These are phyloP conservation scores for Paramuricea clavata DNA, from an alignment of 92 coral and sea anemone genomes.

Conservation along the genomic window DNA sequence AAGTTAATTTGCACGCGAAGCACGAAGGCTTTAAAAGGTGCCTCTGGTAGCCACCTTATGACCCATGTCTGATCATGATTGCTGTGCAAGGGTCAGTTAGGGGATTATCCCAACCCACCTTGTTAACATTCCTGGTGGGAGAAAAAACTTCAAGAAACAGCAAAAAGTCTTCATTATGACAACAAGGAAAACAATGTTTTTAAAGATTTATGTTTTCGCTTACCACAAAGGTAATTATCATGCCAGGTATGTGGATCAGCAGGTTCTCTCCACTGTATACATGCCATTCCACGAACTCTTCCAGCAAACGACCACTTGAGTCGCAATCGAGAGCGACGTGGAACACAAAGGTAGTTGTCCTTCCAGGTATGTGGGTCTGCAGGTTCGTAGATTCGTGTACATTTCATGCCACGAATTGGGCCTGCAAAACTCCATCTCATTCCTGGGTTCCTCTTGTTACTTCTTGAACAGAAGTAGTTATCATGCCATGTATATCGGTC, in stretches of 20 bases:
- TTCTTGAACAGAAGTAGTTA: background rate
- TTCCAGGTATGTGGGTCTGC: constrained; percentile 46
- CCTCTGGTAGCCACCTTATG: no score
- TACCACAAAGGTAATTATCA: constrained; percentile 69
- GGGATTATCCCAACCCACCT: no score
- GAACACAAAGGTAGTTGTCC: constrained; percentile 66
- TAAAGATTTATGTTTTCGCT: background rate
- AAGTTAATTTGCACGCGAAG: no score
- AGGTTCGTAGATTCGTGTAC: constrained; percentile 73
- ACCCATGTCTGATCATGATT: no score
- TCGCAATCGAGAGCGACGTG: constrained; percentile 58
- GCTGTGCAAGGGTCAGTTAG: no score
- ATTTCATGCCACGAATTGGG: constrained; percentile 28
- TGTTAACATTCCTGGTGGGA: no score
- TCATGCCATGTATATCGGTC: background rate
- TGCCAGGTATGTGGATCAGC: constrained; percentile 69
- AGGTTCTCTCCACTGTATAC: constrained; percentile 71
- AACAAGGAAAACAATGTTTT: background rate
- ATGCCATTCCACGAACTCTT: constrained; percentile 48
- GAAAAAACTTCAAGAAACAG: no score
- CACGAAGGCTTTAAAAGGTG: no score
- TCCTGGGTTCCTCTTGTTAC: background rate
- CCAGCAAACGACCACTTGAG: constrained; percentile 76
- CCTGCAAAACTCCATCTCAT: constrained; percentile 17
- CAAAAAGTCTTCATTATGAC: background rate